Evolutionary conservation across 2,888 invertebrate species (phyloP), one percentile per base, ranked within the genome.

Genomic region (Hypercompe scribonia): DNA sequence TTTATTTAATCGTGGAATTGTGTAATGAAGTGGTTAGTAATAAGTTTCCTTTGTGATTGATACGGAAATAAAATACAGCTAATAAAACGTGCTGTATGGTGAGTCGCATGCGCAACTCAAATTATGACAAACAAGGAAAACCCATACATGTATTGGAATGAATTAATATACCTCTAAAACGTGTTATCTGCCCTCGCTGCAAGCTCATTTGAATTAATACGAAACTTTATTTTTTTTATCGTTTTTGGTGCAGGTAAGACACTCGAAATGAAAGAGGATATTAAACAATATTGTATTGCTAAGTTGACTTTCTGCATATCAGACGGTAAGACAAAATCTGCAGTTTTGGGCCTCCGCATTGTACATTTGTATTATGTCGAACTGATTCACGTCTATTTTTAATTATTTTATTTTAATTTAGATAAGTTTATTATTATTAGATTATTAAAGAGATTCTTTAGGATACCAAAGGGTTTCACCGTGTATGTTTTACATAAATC

Each of bases 91-190:
- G 75, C 46, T 67, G 68, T 65, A 67, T 66, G 58, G 54, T 74
- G 65, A 74, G 58, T 70, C 66, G 74, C 72, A 80, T 84, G 77
- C 54, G 36, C 58, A 70, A 64, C 31, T 72, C 58, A 65, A 66
- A 65, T 58, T 64, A 68, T 84, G 80, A 84, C 85, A 75, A 74
- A 85, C 72, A 72, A 78, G 85, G 81, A 85, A 85, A 84, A 84
- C 80, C 81, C 78, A 76, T 34, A 50, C 36, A 67, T 80, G 84
- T 74, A 73, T 78, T 66, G 39, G 66, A 64, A 63, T 71, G 71
- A 46, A 65, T 68, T 63, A 68, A 50, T 68, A 73, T 77, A 36
- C 64, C 75, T 77, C 70, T 77, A 75, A 70, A 70, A 71, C 34
- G 65, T 31, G 39, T 50, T n/a, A 33, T 65, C 33, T n/a, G 34